phyloP scores from a whole-genome alignment of 2,888 invertebrate genomes.

The Eremobia ochroleuca region DNA sequence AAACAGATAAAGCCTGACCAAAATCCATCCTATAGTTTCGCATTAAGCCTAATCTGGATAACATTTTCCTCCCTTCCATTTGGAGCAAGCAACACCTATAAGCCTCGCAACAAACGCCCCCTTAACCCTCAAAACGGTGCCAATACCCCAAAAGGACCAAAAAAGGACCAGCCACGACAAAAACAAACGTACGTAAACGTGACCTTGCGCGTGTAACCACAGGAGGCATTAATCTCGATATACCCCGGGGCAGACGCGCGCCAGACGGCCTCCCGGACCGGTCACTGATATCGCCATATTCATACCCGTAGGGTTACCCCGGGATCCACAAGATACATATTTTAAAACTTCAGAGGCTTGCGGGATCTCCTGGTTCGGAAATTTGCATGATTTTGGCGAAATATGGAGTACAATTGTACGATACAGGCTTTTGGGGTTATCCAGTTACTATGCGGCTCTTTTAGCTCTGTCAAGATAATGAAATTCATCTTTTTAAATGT shows the following conservation, averaged over 20 bases:
- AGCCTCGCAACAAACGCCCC: constrained; percentile 2
- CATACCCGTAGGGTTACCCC: constrained; percentile 64
- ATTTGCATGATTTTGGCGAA: constrained; percentile 29
- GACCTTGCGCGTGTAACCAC: constrained; percentile 69
- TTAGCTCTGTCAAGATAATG: not conserved
- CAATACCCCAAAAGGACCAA: constrained; percentile 45
- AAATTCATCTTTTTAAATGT: not conserved
- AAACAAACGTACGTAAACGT: constrained; percentile 69
- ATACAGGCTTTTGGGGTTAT: not conserved
- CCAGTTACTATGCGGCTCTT: not conserved
- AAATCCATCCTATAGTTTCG: not conserved
- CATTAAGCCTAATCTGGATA: not conserved
- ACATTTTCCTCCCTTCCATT: not conserved
- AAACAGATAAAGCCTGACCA: not conserved
- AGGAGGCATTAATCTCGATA: constrained; percentile 72
- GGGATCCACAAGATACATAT: constrained; percentile 50
- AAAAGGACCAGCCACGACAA: constrained; percentile 52
- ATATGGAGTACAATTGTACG: not conserved
- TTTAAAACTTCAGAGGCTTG: constrained; percentile 33
- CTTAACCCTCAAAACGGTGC: constrained; percentile 42
- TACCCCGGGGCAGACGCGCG: constrained; percentile 67
- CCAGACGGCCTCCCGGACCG: constrained; percentile 70
- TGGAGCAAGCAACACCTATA: not conserved
- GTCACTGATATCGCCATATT: constrained; percentile 71
- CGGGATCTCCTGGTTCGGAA: not conserved